Evolutionary conservation across 2,113 vertebrate species (phyloP).

Genomic region (Platichthys stellatus): DNA sequence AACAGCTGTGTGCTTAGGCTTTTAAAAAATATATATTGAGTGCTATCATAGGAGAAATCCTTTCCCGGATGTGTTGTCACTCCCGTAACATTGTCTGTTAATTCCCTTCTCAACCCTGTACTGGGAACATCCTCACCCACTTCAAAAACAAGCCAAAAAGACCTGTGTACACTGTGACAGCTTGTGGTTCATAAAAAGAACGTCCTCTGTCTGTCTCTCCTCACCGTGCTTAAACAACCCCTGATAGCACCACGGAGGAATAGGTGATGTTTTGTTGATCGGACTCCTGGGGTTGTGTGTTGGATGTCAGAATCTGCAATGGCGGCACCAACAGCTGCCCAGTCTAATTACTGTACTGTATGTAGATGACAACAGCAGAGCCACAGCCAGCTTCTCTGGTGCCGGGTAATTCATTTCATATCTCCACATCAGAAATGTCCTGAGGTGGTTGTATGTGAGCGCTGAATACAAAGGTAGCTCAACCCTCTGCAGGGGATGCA

Average conservation of each 20-base stretch:
- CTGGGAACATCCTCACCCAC: slow-evolving; percentile 8
- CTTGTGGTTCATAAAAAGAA: neutral
- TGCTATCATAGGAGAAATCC: neutral
- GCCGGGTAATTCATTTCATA: slow-evolving; percentile 81
- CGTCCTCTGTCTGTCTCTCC: slow-evolving; percentile 15
- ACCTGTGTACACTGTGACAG: neutral
- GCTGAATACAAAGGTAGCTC: slow-evolving; percentile 60
- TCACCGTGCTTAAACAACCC: slow-evolving; percentile 24
- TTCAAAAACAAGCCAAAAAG: neutral
- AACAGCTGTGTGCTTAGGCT: neutral
- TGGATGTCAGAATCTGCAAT: slow-evolving; percentile 66
- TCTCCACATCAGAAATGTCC: slow-evolving; percentile 78
- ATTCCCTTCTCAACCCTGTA: slow-evolving; percentile 23
- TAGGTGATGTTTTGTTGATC: slow-evolving; percentile 48
- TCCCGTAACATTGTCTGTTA: slow-evolving; percentile 26
- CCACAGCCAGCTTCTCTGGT: slow-evolving; percentile 67
- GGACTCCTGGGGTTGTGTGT: slow-evolving; percentile 54
- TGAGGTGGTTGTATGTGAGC: slow-evolving; percentile 57
- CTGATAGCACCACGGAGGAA: slow-evolving; percentile 18
- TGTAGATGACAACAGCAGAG: slow-evolving; percentile 77
- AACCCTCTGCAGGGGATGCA: slow-evolving; percentile 63
- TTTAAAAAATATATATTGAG: neutral
- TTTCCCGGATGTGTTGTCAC: slow-evolving; percentile 27
- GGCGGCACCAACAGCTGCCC: slow-evolving; percentile 75
- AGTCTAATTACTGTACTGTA: slow-evolving; percentile 77